Conservation (phyloP, 2,797 vertebrate species). For the Ibycter americanus region DNA sequence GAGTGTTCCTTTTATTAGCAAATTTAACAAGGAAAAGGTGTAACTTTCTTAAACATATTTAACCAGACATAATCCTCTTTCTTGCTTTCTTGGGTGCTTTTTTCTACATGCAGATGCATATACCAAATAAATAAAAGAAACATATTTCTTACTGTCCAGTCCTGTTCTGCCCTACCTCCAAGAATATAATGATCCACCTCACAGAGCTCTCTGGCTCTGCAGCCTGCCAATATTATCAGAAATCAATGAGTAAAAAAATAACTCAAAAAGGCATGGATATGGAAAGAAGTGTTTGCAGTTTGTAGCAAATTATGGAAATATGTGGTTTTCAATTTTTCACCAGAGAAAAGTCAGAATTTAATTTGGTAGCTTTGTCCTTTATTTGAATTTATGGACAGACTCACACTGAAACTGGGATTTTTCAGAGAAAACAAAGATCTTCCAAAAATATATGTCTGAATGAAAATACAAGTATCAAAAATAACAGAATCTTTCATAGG, state of each 20-base stretch:
- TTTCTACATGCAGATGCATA: background rate
- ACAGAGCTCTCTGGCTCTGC: constrained; percentile 58
- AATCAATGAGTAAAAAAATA: background rate
- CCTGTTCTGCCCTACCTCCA: background rate
- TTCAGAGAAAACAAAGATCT: background rate
- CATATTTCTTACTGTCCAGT: constrained; percentile 18
- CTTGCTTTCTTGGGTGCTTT: background rate
- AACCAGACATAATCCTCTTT: background rate
- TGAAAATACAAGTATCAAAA: background rate
- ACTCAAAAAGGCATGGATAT: background rate
- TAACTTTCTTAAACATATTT: background rate
- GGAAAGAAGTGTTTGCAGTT: background rate
- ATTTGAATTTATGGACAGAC: background rate
- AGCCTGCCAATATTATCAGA: constrained; percentile 47
- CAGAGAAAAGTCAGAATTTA: background rate
- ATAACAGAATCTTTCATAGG: background rate
- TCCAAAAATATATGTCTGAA: background rate
- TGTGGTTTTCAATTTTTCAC: background rate
- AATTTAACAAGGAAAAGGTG: background rate
- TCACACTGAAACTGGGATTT: background rate
- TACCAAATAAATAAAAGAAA: background rate
- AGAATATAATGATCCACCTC: constrained; percentile 47
- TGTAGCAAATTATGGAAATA: background rate
- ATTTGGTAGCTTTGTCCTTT: background rate
- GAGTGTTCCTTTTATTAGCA: background rate